Conservation (phyloP, 2,113 vertebrate genomes). For the Oncorhynchus clarkii region DNA sequence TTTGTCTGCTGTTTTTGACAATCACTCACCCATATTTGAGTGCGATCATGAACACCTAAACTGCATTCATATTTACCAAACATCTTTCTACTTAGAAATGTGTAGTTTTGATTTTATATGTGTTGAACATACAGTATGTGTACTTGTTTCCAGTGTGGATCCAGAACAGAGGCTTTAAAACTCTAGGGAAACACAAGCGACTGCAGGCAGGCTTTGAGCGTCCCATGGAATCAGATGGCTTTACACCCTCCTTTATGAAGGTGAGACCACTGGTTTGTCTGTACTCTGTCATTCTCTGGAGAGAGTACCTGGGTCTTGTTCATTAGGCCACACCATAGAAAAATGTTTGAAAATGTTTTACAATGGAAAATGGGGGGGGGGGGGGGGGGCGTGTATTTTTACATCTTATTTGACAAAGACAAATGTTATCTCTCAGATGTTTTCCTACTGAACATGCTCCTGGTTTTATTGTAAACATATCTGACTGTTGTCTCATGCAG, state of each 20-base stretch:
- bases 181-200: constrained; percentile 84
- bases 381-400: too few relatives aligned
- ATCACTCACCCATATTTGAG: background rate
- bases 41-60: background rate
- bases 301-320: too few relatives aligned
- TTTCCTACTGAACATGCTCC: background rate
- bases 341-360: too few relatives aligned
- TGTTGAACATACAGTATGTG: background rate
- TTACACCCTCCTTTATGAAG: constrained; percentile 90
- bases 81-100: too few relatives aligned
- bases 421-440: too few relatives aligned
- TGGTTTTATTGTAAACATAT: background rate
- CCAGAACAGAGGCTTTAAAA: constrained; percentile 90
- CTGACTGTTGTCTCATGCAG: constrained; percentile 56
- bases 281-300: too few relatives aligned
- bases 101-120: too few relatives aligned
- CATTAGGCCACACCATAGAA: too few relatives aligned
- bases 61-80: too few relatives aligned
- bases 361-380: too few relatives aligned
- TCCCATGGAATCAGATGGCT: constrained; percentile 74
- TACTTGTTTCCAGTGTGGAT: constrained; percentile 71
- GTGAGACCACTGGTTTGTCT: constrained; percentile 53
- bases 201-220: constrained; percentile 81
- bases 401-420: too few relatives aligned
- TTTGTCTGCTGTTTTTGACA: background rate